Percentiles rank a stretch among this genome's conserved stretches.
phyloP scores from a whole-genome alignment of 1,140 invertebrate species.

The Tetranychus cinnabarinus region DNA sequence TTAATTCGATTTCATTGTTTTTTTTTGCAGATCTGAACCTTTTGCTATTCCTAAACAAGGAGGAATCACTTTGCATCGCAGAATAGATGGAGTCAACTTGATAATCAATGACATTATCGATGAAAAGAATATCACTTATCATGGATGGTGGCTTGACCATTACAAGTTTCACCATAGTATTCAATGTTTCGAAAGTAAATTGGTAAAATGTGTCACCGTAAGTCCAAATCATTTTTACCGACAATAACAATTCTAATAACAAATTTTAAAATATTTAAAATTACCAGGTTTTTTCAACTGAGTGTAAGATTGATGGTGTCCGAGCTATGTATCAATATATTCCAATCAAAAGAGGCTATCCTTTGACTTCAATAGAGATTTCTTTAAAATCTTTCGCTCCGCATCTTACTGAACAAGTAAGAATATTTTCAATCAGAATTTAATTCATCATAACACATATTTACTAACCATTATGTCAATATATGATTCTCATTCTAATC shows the following conservation, averaged over 20 bases:
- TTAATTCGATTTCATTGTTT: background rate
- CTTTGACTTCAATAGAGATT: constrained; percentile 9
- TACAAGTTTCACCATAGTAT: constrained; percentile 11
- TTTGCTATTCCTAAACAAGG: background rate
- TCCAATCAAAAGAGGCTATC: constrained; percentile 4
- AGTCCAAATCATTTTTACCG: background rate
- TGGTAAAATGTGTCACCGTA: constrained; percentile 13
- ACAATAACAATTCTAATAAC: background rate
- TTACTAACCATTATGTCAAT: too few relatives aligned
- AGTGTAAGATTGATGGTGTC: constrained; percentile 12
- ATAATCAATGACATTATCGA: constrained; percentile 9
- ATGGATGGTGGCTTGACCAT: constrained; percentile 16
- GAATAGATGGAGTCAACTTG: constrained; percentile 9
- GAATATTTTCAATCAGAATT: background rate
- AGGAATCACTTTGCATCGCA: background rate
- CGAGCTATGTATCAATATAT: constrained; percentile 15
- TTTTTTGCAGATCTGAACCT: background rate
- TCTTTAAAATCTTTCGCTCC: constrained; percentile 11
- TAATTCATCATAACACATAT: background rate
- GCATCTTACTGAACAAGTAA: constrained; percentile 12
- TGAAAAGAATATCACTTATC: constrained; percentile 8
- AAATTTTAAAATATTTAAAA: background rate
- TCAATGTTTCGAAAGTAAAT: constrained; percentile 13
- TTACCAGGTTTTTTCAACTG: constrained; percentile 13
- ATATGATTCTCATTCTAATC: background rate